Conservation (phyloP, 2,888 invertebrate species). For the Entomobrya proxima region DNA sequence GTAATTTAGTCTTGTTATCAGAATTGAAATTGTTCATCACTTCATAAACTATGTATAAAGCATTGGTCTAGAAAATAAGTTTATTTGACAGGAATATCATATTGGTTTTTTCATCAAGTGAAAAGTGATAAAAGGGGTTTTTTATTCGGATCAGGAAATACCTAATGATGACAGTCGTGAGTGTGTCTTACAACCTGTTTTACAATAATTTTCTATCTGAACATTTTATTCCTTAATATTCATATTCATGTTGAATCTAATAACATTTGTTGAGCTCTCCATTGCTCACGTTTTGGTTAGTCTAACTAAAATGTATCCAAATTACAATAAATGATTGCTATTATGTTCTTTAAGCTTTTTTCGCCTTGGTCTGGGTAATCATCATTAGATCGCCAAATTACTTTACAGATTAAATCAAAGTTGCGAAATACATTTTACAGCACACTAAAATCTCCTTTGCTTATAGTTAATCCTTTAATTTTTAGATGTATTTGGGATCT, state of each 20-base stretch:
- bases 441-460: too few relatives aligned
- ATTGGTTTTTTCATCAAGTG: slow-evolving; percentile 54
- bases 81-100: slow-evolving; percentile 47
- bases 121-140: slow-evolving; percentile 55
- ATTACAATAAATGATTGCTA: slow-evolving; percentile 42
- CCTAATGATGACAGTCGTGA: slow-evolving; percentile 7
- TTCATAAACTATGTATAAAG: slow-evolving; percentile 1
- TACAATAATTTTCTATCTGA: too few relatives aligned
- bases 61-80: background rate
- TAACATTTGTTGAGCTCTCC: too few relatives aligned
- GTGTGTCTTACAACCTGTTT: slow-evolving; percentile 6
- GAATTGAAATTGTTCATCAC: slow-evolving; percentile 59
- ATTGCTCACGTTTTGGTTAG: too few relatives aligned
- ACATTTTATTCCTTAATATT: too few relatives aligned
- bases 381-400: slow-evolving; percentile 10
- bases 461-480: too few relatives aligned
- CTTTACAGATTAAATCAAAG: slow-evolving; percentile 58
- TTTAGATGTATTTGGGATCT: too few relatives aligned
- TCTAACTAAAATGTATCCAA: too few relatives aligned
- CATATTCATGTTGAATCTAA: too few relatives aligned
- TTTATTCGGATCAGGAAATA: slow-evolving; percentile 40
- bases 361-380: background rate
- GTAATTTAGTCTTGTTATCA: slow-evolving; percentile 15
- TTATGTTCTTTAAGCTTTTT: background rate
- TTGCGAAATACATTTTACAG: background rate